These are phyloP conservation scores for Chunga burmeisteri DNA, from an alignment of 2,113 vertebrate genomes.

Conservation along the genomic window DNA sequence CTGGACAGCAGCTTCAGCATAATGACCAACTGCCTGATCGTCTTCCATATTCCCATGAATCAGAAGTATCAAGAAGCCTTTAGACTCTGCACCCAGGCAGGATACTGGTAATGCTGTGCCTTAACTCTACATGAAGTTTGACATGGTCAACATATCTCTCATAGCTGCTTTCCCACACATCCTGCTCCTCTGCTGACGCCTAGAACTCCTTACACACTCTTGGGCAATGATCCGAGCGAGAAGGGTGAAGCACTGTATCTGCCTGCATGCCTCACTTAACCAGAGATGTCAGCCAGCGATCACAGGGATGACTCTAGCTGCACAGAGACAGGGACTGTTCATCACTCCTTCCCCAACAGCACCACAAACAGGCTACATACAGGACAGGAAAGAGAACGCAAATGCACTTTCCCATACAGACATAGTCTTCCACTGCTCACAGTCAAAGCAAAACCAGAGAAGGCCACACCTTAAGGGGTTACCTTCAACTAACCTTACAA, in stretches of 20 bases:
- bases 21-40: background rate
- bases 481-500: background rate
- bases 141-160: rapidly evolving
- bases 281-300: background rate
- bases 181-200: background rate
- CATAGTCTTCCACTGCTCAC: background rate
- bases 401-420: background rate
- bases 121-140: background rate
- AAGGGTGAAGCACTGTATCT: rapidly evolving
- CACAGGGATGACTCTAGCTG: background rate
- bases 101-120: background rate
- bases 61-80: background rate
- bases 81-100: rapidly evolving
- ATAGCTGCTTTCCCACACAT: background rate
- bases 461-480: background rate
- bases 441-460: background rate
- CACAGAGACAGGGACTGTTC: background rate
- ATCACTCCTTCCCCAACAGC: background rate
- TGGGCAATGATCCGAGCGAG: rapidly evolving
- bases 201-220: background rate
- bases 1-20: background rate
- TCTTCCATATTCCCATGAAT: background rate
- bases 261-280: background rate
- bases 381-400: background rate
- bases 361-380: background rate